Conservation (phyloP, 2,888 invertebrate species). For the Ptychoptera contaminata region DNA sequence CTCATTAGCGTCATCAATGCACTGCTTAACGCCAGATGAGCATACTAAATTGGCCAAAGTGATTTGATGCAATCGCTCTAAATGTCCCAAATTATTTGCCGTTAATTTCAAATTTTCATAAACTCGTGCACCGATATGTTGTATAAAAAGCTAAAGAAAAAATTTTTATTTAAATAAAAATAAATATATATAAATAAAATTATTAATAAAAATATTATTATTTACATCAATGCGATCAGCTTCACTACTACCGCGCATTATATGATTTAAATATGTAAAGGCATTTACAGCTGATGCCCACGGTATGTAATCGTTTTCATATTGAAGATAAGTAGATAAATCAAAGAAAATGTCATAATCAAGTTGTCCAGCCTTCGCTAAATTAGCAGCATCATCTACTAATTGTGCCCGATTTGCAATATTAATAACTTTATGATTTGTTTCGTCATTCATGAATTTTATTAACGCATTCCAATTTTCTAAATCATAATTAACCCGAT, state of each 20-base stretch:
- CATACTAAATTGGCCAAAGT: not conserved
- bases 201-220: not conserved
- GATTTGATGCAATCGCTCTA: not conserved
- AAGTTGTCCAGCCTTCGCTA: constrained; percentile 39
- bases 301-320: constrained; percentile 46
- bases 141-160: not conserved
- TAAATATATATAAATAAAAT: not conserved
- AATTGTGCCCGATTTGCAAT: constrained; percentile 51
- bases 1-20: not conserved
- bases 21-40: not conserved
- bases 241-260: not conserved
- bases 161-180: not conserved
- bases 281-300: constrained; percentile 29
- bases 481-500: constrained; percentile 47
- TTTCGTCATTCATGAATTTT: constrained; percentile 26
- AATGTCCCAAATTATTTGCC: not conserved
- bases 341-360: constrained; percentile 37
- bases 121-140: not conserved
- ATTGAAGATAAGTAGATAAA: constrained; percentile 39
- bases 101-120: not conserved
- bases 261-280: not conserved
- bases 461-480: constrained; percentile 42
- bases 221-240: not conserved
- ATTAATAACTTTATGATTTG: constrained; percentile 34
- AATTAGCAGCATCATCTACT: constrained; percentile 50